Conservation (phyloP, 2,113 vertebrate species). For the Phodopus roborovskii region DNA sequence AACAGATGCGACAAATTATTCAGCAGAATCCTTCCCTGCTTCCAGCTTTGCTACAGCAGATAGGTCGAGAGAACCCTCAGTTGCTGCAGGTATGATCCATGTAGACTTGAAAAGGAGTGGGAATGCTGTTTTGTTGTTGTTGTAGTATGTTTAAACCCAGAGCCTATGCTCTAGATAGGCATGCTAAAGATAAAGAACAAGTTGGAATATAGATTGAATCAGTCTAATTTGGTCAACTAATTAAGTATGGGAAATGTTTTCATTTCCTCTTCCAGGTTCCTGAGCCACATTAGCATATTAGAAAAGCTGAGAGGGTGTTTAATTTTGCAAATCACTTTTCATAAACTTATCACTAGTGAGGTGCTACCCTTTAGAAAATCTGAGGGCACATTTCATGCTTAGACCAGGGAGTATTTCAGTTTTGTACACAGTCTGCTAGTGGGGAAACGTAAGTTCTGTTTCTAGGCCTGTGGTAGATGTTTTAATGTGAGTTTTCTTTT, state of each 20-base stretch:
- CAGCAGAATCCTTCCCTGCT: constrained; percentile 97
- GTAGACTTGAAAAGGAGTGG: constrained; percentile 31
- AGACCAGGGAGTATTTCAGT: constrained; percentile 1
- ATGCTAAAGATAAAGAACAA: not conserved
- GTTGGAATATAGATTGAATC: not conserved
- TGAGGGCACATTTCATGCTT: not conserved
- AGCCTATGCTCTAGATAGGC: not conserved
- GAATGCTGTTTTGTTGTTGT: not conserved
- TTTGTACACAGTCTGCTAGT: not conserved
- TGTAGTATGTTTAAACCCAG: not conserved
- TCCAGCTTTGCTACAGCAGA: constrained; percentile 96
- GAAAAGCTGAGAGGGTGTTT: not conserved
- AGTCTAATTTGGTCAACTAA: constrained; percentile 3
- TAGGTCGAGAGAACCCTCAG: constrained; percentile 96
- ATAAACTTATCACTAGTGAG: not conserved
- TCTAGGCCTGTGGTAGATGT: not conserved
- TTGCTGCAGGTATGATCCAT: constrained; percentile 91
- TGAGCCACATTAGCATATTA: not conserved
- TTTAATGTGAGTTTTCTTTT: not conserved
- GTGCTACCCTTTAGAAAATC: not conserved
- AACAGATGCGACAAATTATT: constrained; percentile 98
- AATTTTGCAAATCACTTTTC: not conserved
- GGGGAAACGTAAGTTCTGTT: not conserved
- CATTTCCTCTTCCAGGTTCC: not conserved
- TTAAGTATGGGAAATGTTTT: not conserved